Evolutionary conservation across 2,888 invertebrate species (phyloP).

Genomic region (Megastigmus dorsalis): DNA sequence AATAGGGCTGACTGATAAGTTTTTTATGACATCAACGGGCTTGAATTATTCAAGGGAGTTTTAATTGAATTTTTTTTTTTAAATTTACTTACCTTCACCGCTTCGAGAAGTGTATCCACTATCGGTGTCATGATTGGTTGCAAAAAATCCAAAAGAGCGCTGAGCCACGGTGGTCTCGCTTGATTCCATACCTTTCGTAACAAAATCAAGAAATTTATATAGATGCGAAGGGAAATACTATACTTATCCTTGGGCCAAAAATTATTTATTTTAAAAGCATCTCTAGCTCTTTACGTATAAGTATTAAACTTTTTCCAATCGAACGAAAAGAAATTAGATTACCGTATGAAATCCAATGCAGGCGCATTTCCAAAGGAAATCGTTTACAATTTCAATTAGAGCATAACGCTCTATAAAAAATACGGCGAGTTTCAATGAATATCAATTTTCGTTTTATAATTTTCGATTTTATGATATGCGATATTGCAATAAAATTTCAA

Average conservation of each 20-base stretch:
- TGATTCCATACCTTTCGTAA: constrained; percentile 85
- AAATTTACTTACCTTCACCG: constrained; percentile 74
- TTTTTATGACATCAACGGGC: not conserved
- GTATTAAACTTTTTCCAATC: not conserved
- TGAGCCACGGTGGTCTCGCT: constrained; percentile 85
- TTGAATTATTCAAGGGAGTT: constrained; percentile 16
- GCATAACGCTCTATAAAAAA: not conserved
- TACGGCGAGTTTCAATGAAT: constrained; percentile 1
- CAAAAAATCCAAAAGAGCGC: constrained; percentile 81
- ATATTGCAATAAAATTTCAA: not conserved
- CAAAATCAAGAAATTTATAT: not conserved
- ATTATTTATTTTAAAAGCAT: no score
- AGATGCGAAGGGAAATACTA: not conserved
- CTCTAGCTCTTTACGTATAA: no score
- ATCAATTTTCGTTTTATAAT: not conserved
- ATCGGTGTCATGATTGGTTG: constrained; percentile 80
- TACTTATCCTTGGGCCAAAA: no score
- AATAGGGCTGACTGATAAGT: not conserved
- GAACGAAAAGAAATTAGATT: not conserved
- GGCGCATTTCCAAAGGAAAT: not conserved
- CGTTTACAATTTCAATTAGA: constrained; percentile 10
- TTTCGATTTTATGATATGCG: no score
- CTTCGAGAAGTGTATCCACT: constrained; percentile 81
- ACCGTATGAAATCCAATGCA: not conserved
- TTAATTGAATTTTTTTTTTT: constrained; percentile 42